These are phyloP conservation scores for Trimorus sp. DNA, from an alignment of 2,888 invertebrate species.

Conservation along the genomic window DNA sequence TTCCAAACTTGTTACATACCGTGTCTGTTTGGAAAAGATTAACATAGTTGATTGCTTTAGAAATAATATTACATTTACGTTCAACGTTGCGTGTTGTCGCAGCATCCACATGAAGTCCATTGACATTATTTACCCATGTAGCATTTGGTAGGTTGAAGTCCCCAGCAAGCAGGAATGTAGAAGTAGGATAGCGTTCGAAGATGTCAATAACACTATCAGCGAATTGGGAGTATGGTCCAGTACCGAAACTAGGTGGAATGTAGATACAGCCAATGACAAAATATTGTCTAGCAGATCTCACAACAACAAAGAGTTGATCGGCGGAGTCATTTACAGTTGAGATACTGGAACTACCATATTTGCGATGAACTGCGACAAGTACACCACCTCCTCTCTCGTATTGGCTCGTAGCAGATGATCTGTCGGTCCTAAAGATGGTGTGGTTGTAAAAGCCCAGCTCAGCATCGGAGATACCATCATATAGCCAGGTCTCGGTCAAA, in stretches of 20 bases:
- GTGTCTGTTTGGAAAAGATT: background rate
- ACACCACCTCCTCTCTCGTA: too few relatives aligned
- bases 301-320: too few relatives aligned
- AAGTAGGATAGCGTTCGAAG: slow-evolving; percentile 1
- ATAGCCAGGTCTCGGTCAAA: too few relatives aligned
- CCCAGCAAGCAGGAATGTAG: background rate
- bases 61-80: too few relatives aligned
- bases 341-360: too few relatives aligned
- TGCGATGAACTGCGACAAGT: too few relatives aligned
- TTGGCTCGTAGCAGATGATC: too few relatives aligned
- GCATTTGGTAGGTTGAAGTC: background rate
- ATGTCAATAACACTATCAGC: background rate
- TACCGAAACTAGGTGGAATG: background rate
- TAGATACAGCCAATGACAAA: background rate
- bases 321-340: too few relatives aligned
- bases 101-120: background rate
- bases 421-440: too few relatives aligned
- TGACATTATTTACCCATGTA: background rate
- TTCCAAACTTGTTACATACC: background rate
- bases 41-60: background rate
- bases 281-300: background rate
- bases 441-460: too few relatives aligned
- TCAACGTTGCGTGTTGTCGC: background rate
- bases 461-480: too few relatives aligned
- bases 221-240: background rate